Percentiles rank a stretch among this genome's conserved stretches.
Evolutionary conservation across 2,888 invertebrate species (phyloP).

Genomic region (Nebria brevicollis): DNA sequence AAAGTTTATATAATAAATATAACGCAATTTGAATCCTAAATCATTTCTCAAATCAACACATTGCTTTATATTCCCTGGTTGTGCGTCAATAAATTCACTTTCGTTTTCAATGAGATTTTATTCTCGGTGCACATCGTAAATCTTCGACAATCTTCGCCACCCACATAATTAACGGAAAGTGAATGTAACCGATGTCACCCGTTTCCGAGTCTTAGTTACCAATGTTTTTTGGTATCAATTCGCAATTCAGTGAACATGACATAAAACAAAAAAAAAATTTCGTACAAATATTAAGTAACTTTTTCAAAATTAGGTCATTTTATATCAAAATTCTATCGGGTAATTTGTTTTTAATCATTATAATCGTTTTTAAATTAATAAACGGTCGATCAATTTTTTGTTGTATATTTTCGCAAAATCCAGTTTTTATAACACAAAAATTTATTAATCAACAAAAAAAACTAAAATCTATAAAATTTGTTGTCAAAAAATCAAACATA

Average conservation of each 20-base stretch:
- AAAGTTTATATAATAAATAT: too few species aligned
- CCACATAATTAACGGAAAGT: slow-evolving; percentile 28
- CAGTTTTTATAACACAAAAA: too few species aligned
- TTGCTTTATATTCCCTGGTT: not conserved
- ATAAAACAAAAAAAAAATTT: not conserved
- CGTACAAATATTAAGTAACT: not conserved
- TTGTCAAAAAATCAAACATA: not conserved
- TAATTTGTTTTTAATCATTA: too few species aligned
- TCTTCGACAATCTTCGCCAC: slow-evolving; percentile 13
- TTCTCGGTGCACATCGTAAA: slow-evolving; percentile 2
- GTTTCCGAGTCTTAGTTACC: not conserved
- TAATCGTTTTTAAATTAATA: too few species aligned
- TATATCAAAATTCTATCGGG: too few species aligned
- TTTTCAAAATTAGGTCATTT: not conserved
- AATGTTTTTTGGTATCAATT: not conserved
- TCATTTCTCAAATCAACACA: not conserved
- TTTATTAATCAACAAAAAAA: too few species aligned
- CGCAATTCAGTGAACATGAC: not conserved
- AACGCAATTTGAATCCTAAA: too few species aligned
- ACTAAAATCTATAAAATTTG: not conserved
- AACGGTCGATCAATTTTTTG: too few species aligned
- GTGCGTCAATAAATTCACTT: not conserved
- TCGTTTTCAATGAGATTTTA: slow-evolving; percentile 27
- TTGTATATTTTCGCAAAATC: too few species aligned
- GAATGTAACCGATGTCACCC: slow-evolving; percentile 19